Conservation (phyloP, 2,888 invertebrate species). For the Megalurothrips usitatus region DNA sequence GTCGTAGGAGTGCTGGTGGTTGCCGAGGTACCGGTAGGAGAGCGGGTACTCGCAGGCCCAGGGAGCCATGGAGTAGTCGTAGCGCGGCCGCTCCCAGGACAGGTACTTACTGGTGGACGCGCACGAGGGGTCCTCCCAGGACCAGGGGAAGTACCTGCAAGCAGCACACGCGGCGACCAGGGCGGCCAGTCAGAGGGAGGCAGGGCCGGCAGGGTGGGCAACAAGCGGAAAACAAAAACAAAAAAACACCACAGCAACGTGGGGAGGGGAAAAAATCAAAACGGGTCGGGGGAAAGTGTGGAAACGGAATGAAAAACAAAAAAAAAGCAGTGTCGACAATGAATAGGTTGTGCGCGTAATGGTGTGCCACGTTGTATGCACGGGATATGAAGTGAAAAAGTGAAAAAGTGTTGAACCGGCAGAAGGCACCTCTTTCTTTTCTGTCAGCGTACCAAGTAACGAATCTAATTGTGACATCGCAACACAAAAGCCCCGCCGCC, state of each 20-base stretch:
- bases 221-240: background rate
- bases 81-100: conserved; percentile 1
- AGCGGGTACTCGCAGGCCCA: conserved; percentile 21
- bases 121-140: background rate
- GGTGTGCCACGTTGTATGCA: background rate
- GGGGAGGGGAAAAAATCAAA: background rate
- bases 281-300: background rate
- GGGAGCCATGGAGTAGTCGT: conserved; percentile 18
- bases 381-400: too few species aligned
- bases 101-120: conserved; percentile 24
- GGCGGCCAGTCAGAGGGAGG: background rate
- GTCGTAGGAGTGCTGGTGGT: conserved; percentile 24
- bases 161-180: conserved; percentile 1
- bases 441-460: background rate
- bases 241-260: background rate
- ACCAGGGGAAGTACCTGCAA: conserved; percentile 21
- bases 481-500: too few species aligned
- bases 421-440: background rate
- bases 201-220: background rate
- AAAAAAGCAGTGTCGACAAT: background rate
- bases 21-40: conserved; percentile 3
- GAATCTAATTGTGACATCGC: conserved; percentile 2
- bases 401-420: too few species aligned
- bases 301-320: background rate
- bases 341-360: background rate